Base-by-base conservation (phyloP, 1,140 invertebrate genomes). In the Theocolax elegans region DNA sequence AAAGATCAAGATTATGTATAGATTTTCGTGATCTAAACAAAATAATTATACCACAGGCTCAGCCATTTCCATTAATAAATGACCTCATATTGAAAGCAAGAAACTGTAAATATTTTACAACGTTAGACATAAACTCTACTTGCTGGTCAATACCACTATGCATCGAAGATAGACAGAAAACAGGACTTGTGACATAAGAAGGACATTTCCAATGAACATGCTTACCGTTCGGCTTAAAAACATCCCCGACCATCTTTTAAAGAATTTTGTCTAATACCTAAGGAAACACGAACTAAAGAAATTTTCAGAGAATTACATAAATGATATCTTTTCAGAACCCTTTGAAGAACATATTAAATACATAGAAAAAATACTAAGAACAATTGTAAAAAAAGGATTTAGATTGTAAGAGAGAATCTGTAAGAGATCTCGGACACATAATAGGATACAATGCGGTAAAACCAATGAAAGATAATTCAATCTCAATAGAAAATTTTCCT, bases 91-190 rank as follows among this genome's bases (percentile, higher is more conserved):
- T 48, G 27, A 59, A 59, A 19, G 29, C 60, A 27, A 63, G 60
- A 49, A 46, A 42, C 9, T 42, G 23, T 17, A 59, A 59, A 58
- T 7, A 7, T 31, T 35, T 58, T 38, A 13, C 19, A 40, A 23
- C 19, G 3, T 15, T 60, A 23, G 80, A 83, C 65, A 75, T 83
- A 27, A 81, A 80, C 72, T 80, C 77, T 15, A 80, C 80, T 17
- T 83, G 80, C 67, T 83, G 79, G 79, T 80, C 79, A 12, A 82
- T 82, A n/a, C 77, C 80, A 60, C 56, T 40, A 59, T 29, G 40
- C 3, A 35, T n/a, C n/a, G n/a, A n/a, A n/a, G n/a, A n/a, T n/a
- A n/a, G n/a, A n/a, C n/a, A n/a, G n/a, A n/a, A n/a, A n/a, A n/a
- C n/a, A n/a, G n/a, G n/a, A n/a, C n/a, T n/a, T n/a, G n/a, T n/a